Conservation (phyloP, 2,113 vertebrate genomes). For the Entomyzon cyanotis region DNA sequence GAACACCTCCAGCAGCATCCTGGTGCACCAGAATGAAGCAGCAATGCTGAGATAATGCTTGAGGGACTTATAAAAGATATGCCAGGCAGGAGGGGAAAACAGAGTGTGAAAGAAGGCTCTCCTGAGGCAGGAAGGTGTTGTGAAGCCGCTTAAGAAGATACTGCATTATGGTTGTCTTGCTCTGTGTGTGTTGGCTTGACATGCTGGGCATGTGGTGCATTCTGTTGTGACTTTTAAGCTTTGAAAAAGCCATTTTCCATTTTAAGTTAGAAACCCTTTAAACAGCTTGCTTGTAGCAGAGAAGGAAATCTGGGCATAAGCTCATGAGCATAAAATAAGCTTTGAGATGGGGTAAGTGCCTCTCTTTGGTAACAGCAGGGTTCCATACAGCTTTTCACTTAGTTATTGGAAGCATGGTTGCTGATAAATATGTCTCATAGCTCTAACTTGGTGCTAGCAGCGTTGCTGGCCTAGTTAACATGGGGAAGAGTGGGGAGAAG, state of each 20-base stretch:
- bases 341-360: not conserved
- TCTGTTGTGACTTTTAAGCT: not conserved
- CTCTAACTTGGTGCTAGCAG: not conserved
- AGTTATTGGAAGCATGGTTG: not conserved
- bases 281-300: constrained; percentile 14
- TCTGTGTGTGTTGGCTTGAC: not conserved
- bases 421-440: not conserved
- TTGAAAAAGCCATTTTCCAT: not conserved
- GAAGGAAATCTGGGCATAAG: constrained; percentile 14
- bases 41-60: not conserved
- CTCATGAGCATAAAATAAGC: constrained; percentile 6
- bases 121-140: not conserved
- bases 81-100: not conserved
- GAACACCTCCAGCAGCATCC: not conserved
- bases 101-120: not conserved
- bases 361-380: not conserved
- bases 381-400: not conserved
- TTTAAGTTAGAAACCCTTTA: constrained; percentile 27
- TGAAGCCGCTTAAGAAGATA: not conserved
- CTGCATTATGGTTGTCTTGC: not conserved
- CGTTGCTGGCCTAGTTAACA: not conserved
- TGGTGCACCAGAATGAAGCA: not conserved
- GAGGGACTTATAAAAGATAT: not conserved
- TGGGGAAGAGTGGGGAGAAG: not conserved
- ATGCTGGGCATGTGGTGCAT: not conserved